phyloP scores from a whole-genome alignment of 2,888 invertebrate genomes.

The Gymnoscelis rufifasciata region DNA sequence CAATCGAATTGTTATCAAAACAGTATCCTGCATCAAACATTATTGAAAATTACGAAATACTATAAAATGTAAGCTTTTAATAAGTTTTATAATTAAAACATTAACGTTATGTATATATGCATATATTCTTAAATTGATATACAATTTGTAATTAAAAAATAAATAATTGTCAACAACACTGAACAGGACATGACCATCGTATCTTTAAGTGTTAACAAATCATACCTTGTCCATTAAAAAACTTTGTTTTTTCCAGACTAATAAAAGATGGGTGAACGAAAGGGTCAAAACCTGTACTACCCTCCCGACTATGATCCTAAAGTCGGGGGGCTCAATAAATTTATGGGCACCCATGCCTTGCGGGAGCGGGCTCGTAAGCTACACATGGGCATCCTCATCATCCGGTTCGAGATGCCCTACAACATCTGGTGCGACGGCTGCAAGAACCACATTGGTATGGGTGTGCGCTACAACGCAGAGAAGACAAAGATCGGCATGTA shows the following conservation, averaged over 20 bases:
- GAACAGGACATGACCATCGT: too few species aligned
- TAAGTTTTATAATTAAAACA: too few species aligned
- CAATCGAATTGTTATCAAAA: too few species aligned
- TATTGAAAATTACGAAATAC: too few species aligned
- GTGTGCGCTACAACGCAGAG: conserved; percentile 97
- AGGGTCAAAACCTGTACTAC: conserved; percentile 98
- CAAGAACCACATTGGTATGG: conserved; percentile 99
- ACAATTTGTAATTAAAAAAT: too few species aligned
- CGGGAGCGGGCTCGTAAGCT: conserved; percentile 97
- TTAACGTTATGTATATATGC: too few species aligned
- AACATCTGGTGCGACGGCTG: conserved; percentile 99
- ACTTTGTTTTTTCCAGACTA: conserved; percentile 13
- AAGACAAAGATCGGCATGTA: conserved; percentile 98
- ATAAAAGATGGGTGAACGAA: conserved; percentile 94
- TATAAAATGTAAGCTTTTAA: too few species aligned
- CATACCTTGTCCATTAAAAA: too few species aligned
- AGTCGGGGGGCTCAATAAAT: conserved; percentile 96
- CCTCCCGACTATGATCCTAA: conserved; percentile 99
- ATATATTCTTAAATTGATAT: too few species aligned
- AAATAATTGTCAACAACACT: too few species aligned
- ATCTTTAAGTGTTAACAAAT: too few species aligned
- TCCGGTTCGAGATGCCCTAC: conserved; percentile 99
- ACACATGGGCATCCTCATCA: conserved; percentile 95
- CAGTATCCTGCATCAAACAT: too few species aligned
- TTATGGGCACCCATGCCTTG: conserved; percentile 95